Evolutionary conservation across 2,888 invertebrate species (phyloP), one percentile per base, ranked within the genome.

Genomic region (Hirudinaria manillensis): DNA sequence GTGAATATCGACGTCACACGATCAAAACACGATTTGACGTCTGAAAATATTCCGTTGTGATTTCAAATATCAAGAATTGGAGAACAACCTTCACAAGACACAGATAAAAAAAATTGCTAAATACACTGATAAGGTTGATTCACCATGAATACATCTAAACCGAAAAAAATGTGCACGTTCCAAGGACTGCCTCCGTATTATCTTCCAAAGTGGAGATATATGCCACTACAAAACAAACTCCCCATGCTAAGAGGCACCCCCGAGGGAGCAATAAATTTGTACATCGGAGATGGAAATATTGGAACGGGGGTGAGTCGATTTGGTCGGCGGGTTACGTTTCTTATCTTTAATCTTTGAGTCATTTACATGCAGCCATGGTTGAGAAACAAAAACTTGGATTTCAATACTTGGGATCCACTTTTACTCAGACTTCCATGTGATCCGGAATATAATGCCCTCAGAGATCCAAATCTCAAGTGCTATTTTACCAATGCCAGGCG

Each of bases 381-480:
- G 24, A 72, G 51, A 51, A 68, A 73, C 45, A 72, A 72, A 29
- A 45, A 53, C 24, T 56, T 76, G n/a, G 76, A 76, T 56, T 76
- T 76, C 55, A 68, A 76, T 67, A 45, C 68, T 56, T 53, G 68
- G 67, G 76, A 76, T 55, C 76, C 76, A 3, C 36, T 29, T 10
- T 65, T 73, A 65, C 72, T 56, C 61, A 27, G 72, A 21, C 56
- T 73, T 21, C 76, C 76, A 13, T 67, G 72, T 32, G 65, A 71
- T 19, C 45, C n/a, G 13, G 76, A 76, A 73, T 76, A 76, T 68
- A 67, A 76, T 55, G 67, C 76, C n/a, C 76, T 76, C 67, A 72
- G 68, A 29, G 76, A 76, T 51, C 76, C 76, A 21, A 27, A 76
- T 53, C 67, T 76, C 67, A 65, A 66, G n/a, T 71, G 68, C 27